Evolutionary conservation across 2,888 invertebrate genomes (phyloP), one percentile per base, ranked within the genome.

Genomic region (Ischnura elegans): DNA sequence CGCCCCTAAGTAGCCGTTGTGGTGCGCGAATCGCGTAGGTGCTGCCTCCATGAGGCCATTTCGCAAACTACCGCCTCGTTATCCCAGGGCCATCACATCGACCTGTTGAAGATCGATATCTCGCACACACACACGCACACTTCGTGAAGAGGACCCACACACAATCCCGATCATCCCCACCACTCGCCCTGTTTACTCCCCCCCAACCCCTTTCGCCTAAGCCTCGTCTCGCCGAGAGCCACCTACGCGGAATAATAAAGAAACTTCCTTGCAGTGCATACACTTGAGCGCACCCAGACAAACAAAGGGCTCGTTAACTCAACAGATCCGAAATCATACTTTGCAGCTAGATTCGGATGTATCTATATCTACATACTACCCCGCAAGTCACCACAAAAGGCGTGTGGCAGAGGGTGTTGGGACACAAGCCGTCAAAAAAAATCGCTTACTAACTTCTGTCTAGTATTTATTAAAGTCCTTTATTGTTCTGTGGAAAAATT

Each of bases 71-170:
- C 36, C 13, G 36, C 76, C 29, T 76, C 76, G 36, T 36, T 76
- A 76, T 76, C 61, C 61, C 29, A 8, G n/a, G 36, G 36, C 61
- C 51, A 51, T 51, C 51, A 2, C 61, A 21, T 61, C 61, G 61
- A 61, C 76, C 76, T 76, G 76, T 76, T 76, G 76, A 76, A 76
- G 76, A 76, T 76, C 76, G 76, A 76, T 76, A 76, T 36, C 61
- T 2, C 61, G n/a, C 61, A n/a, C 19, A 19, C 51, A 8, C 61
- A 61, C 61, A n/a, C 19, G 51, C 51, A 13, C 51, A 3, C 4
- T 1, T 1, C 0, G 51, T 3, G 51, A n/a, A 19, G 25, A 2
- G n/a, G 61, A n/a, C 6, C 25, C 8, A 61, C n/a, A 25, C 61
- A 61, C 61, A 61, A 61, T 25, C n/a, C 2, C n/a, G 19, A 3